phyloP scores from a whole-genome alignment of 2,797 vertebrate species.

The Sardinella longiceps region DNA sequence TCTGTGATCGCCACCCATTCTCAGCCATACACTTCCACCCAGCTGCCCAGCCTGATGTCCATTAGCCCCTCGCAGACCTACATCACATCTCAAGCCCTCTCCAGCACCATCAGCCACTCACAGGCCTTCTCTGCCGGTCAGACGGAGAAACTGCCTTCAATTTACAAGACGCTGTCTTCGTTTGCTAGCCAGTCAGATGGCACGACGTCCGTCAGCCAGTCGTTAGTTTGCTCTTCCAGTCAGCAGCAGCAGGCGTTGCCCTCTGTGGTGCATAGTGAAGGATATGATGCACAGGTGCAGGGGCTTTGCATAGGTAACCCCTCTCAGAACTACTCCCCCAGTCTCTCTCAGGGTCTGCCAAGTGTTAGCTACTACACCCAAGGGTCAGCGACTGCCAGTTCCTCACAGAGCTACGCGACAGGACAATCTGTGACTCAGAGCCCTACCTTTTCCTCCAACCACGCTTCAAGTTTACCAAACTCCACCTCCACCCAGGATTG shows the following conservation, averaged over 20 bases:
- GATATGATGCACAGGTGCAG: conserved; percentile 86
- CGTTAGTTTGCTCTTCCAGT: conserved; percentile 84
- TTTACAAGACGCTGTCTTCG: conserved; percentile 88
- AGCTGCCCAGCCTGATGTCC: conserved; percentile 88
- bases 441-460: conserved; percentile 84
- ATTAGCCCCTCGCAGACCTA: conserved; percentile 89
- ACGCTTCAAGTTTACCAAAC: conserved; percentile 79
- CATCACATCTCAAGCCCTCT: conserved; percentile 78
- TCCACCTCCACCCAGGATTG: conserved; percentile 85
- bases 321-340: conserved; percentile 87
- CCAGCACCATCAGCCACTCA: conserved; percentile 82
- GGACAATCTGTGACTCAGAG: conserved; percentile 84
- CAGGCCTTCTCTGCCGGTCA: conserved; percentile 84
- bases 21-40: conserved; percentile 85
- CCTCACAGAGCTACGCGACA: conserved; percentile 87
- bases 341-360: conserved; percentile 90
- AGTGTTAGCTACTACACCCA: conserved; percentile 89
- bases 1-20: conserved; percentile 91
- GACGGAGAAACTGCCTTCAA: conserved; percentile 85
- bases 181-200: conserved; percentile 86
- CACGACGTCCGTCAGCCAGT: conserved; percentile 84
- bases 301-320: conserved; percentile 85
- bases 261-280: conserved; percentile 79
- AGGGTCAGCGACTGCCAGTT: conserved; percentile 83
- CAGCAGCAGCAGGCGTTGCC: conserved; percentile 82